Evolutionary conservation across 2,113 vertebrate genomes (phyloP).

Genomic region (Cnemophilus loriae): DNA sequence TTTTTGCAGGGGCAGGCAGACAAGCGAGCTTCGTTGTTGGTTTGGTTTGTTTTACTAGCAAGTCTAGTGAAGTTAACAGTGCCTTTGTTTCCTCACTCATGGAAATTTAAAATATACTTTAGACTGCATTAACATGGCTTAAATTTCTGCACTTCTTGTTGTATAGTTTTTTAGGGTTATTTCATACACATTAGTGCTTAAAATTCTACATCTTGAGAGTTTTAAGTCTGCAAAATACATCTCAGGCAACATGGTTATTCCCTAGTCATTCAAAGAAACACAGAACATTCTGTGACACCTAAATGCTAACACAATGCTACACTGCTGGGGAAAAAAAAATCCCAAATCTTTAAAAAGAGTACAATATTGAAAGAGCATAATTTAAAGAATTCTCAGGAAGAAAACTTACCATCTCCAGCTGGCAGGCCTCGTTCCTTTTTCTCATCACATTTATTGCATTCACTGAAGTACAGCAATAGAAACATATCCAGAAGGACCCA

Average conservation of each 20-base stretch:
- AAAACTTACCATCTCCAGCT: conserved; percentile 79
- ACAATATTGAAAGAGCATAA: background rate
- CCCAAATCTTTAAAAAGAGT: background rate
- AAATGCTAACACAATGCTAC: background rate
- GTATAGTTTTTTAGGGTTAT: background rate
- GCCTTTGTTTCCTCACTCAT: background rate
- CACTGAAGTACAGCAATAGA: conserved; percentile 98
- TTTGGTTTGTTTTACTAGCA: background rate
- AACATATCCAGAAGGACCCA: conserved; percentile 99
- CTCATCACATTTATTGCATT: conserved; percentile 98
- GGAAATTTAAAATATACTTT: background rate
- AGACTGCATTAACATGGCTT: background rate
- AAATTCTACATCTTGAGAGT: background rate
- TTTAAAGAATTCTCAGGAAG: background rate
- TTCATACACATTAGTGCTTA: background rate
- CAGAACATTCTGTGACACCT: background rate
- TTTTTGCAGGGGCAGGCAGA: background rate
- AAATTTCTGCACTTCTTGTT: background rate
- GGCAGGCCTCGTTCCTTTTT: conserved; percentile 92
- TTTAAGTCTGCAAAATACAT: background rate
- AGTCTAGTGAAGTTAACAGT: background rate
- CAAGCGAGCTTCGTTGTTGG: background rate
- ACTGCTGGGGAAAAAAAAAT: rapidly evolving
- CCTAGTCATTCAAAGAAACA: background rate
- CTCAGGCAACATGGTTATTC: background rate